These are phyloP conservation scores for Drosophila athabasca DNA, from an alignment of 1,140 invertebrate species.

Conservation along the genomic window DNA sequence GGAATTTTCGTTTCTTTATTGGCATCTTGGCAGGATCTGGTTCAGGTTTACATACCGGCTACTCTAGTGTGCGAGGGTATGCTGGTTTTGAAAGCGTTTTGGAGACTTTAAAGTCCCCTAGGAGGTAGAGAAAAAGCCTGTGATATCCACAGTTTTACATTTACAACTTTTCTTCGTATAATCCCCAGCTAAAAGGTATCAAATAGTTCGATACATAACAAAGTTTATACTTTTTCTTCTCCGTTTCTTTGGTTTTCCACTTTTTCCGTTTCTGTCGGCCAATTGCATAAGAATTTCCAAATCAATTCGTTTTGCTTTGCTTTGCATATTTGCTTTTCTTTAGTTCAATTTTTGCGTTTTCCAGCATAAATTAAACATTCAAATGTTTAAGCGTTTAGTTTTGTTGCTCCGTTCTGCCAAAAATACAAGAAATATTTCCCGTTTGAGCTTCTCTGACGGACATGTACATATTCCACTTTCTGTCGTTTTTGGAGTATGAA, in stretches of 20 bases:
- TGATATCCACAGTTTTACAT: too few relatives aligned
- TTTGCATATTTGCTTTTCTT: slow-evolving; percentile 28
- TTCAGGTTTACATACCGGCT: not conserved
- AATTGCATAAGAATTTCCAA: slow-evolving; percentile 35
- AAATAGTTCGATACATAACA: too few relatives aligned
- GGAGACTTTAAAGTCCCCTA: too few relatives aligned
- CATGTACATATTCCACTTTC: too few relatives aligned
- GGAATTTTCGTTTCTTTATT: slow-evolving; percentile 37
- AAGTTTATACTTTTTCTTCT: not conserved
- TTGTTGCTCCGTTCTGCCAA: not conserved
- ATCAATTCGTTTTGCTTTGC: slow-evolving; percentile 38
- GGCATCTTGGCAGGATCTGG: slow-evolving; percentile 36
- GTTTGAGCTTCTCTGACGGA: not conserved
- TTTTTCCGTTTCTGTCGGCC: slow-evolving; percentile 1
- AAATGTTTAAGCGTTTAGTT: not conserved
- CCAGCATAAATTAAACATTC: slow-evolving; percentile 26
- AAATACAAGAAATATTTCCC: slow-evolving; percentile 30
- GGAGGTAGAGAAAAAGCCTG: too few relatives aligned
- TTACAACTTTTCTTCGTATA: too few relatives aligned
- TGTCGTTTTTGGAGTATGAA: not conserved
- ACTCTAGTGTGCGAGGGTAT: too few relatives aligned
- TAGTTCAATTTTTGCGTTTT: slow-evolving; percentile 19
- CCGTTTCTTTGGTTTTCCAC: not conserved
- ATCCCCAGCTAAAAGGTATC: too few relatives aligned
- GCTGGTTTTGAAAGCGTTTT: too few relatives aligned